Conservation (phyloP, 2,888 invertebrate genomes). For the Notodonta dromedarius region DNA sequence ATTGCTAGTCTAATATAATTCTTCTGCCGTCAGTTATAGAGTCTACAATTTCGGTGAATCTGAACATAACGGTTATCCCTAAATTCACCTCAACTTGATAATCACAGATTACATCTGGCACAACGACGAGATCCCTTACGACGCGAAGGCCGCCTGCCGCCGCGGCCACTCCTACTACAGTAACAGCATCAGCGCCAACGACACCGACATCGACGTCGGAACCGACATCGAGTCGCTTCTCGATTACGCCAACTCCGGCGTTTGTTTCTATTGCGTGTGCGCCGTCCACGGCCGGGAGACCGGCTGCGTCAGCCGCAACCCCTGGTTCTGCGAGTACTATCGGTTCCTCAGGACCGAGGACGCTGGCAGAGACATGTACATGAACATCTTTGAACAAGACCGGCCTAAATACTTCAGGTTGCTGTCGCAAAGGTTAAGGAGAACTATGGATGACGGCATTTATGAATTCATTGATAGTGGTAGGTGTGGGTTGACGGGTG, state of each 20-base stretch:
- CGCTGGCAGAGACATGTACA: slow-evolving; percentile 51
- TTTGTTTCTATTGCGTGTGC: slow-evolving; percentile 70
- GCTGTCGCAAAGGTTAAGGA: slow-evolving; percentile 64
- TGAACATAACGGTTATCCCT: background rate
- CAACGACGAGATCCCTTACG: slow-evolving; percentile 72
- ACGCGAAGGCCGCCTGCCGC: slow-evolving; percentile 54
- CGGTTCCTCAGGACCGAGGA: slow-evolving; percentile 43
- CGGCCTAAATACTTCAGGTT: slow-evolving; percentile 64
- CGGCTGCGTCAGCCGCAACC: slow-evolving; percentile 55
- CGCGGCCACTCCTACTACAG: slow-evolving; percentile 69
- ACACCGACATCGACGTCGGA: slow-evolving; percentile 56
- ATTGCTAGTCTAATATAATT: too few species aligned
- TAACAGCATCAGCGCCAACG: slow-evolving; percentile 57
- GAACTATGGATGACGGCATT: slow-evolving; percentile 69
- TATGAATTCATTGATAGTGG: slow-evolving; percentile 61
- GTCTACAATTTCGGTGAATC: background rate
- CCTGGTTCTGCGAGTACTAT: slow-evolving; percentile 65
- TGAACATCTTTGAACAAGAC: slow-evolving; percentile 55
- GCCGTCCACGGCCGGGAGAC: slow-evolving; percentile 42
- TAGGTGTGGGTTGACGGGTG: slow-evolving; percentile 36
- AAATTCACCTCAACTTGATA: slow-evolving; percentile 5
- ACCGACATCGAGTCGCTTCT: slow-evolving; percentile 54
- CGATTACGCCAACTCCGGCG: slow-evolving; percentile 46
- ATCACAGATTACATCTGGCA: slow-evolving; percentile 73
- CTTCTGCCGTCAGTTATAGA: too few species aligned